Conservation (phyloP, 2,113 vertebrate genomes). For the Dryoscopus gambensis region DNA sequence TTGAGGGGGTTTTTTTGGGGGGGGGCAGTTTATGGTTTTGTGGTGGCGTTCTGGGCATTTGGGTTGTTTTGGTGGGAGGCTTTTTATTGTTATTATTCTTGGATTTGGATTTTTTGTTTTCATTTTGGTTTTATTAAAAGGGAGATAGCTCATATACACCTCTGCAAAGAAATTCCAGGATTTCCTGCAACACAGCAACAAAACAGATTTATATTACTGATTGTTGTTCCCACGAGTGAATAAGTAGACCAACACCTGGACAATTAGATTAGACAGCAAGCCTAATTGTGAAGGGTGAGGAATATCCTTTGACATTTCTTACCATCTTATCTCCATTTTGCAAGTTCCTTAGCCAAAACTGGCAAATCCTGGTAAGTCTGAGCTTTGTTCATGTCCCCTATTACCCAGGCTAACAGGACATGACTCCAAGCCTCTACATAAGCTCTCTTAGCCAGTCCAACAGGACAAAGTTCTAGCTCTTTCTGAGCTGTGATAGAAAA, state of each 20-base stretch:
- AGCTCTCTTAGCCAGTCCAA: not conserved
- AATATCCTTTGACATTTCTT: not conserved
- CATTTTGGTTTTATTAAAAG: not conserved
- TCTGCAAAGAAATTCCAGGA: not conserved
- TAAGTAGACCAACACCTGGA: not conserved
- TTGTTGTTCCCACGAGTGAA: not conserved
- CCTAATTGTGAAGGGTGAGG: not conserved
- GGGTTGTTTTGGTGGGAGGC: rapidly evolving
- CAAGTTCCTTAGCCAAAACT: not conserved
- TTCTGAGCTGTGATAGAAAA: not conserved
- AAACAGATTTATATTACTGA: not conserved
- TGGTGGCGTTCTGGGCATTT: too few relatives aligned
- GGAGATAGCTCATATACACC: not conserved
- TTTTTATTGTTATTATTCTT: not conserved
- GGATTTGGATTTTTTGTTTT: not conserved
- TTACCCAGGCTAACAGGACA: not conserved
- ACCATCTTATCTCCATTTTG: not conserved
- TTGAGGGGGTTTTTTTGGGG: too few relatives aligned
- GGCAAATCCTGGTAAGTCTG: not conserved
- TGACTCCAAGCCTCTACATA: not conserved
- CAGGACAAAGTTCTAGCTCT: not conserved
- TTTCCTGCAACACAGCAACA: not conserved
- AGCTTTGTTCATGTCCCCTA: not conserved
- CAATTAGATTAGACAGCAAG: not conserved
- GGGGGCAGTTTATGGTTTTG: not conserved